Conservation (phyloP, 1,140 invertebrate species). For the Saxidomus purpurata region DNA sequence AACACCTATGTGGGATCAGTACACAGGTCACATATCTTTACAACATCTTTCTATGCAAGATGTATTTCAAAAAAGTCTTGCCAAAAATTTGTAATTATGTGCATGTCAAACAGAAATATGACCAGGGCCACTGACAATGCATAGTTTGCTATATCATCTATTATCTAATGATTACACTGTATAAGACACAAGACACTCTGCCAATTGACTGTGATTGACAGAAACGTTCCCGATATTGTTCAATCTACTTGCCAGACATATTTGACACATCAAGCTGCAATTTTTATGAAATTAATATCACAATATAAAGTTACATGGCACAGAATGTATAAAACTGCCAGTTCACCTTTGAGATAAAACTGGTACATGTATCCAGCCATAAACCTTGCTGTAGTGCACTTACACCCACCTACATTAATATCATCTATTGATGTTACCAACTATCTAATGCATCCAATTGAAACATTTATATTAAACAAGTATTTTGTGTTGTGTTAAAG, state of each 20-base stretch:
- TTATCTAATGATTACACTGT: no score
- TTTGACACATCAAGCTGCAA: background rate
- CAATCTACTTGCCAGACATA: background rate
- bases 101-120: background rate
- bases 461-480: no score
- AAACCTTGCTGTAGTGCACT: no score
- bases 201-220: background rate
- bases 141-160: background rate
- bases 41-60: no score
- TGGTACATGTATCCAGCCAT: background rate
- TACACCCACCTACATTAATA: no score
- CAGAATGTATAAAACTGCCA: background rate
- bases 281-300: slow-evolving; percentile 14
- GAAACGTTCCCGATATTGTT: background rate
- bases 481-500: no score
- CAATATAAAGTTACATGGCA: background rate
- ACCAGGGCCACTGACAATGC: background rate
- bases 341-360: background rate
- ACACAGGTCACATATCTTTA: no score
- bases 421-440: no score
- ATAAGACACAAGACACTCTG: background rate
- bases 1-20: no score
- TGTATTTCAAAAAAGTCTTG: no score
- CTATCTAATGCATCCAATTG: no score
- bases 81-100: background rate